Conservation (phyloP, 2,797 vertebrate species). For the Megaceryle alcyon region DNA sequence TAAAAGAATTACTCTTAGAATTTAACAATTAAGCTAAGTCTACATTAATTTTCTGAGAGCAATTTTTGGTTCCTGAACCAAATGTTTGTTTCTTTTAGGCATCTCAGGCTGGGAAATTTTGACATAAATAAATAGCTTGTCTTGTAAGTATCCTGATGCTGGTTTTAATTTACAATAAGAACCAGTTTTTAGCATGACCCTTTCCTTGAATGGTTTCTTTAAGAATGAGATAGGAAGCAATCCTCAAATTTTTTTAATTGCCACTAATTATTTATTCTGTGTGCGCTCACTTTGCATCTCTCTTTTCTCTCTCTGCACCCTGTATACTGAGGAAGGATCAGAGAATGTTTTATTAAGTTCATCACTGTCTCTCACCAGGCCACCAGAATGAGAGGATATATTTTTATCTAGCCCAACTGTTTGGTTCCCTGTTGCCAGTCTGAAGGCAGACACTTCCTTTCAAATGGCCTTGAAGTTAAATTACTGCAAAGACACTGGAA, state of each 20-base stretch:
- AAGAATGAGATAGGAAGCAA: too few species aligned
- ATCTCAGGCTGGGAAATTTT: not conserved
- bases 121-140: not conserved
- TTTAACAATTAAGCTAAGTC: not conserved
- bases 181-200: not conserved
- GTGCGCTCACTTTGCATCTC: not conserved
- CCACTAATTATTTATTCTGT: not conserved
- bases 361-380: not conserved
- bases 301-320: not conserved
- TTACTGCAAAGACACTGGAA: not conserved
- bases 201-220: not conserved
- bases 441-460: not conserved
- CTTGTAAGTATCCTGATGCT: not conserved
- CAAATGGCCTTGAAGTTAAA: not conserved
- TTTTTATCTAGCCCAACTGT: not conserved
- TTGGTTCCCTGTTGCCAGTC: not conserved
- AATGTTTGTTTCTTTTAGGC: not conserved
- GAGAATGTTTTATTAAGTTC: not conserved
- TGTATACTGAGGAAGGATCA: not conserved
- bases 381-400: not conserved
- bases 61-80: not conserved
- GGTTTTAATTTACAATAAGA: not conserved
- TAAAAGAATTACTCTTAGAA: not conserved
- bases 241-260: not conserved
- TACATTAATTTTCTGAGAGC: not conserved